Conservation (phyloP, 2,888 invertebrate genomes). For the Erebia palarica region DNA sequence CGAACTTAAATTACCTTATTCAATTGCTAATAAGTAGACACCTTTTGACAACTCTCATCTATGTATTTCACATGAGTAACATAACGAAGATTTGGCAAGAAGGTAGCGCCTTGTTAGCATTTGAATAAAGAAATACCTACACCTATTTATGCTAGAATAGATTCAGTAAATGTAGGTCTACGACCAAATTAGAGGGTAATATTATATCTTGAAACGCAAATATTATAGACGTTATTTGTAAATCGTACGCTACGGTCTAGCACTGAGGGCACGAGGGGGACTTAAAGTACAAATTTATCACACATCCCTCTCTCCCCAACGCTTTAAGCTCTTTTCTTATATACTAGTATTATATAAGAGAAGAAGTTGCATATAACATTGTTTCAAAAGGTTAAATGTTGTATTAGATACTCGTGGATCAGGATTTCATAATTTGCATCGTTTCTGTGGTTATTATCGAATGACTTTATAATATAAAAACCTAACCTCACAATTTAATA, state of each 20-base stretch:
- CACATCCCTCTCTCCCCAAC: slow-evolving; percentile 58
- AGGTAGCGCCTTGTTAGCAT: too few relatives aligned
- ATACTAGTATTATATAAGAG: slow-evolving; percentile 64
- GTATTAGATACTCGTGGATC: slow-evolving; percentile 58
- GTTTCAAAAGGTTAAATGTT: slow-evolving; percentile 63
- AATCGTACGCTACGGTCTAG: slow-evolving; percentile 56
- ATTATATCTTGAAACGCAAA: slow-evolving; percentile 69
- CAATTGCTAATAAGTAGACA: too few relatives aligned
- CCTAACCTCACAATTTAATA: slow-evolving; percentile 49
- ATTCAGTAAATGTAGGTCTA: slow-evolving; percentile 69
- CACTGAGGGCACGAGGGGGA: slow-evolving; percentile 59
- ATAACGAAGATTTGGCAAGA: too few relatives aligned
- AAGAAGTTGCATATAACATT: slow-evolving; percentile 57
- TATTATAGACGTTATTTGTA: slow-evolving; percentile 57
- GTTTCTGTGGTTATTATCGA: slow-evolving; percentile 41
- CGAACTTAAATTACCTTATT: slow-evolving; percentile 27
- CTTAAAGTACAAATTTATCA: slow-evolving; percentile 80
- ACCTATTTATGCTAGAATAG: slow-evolving; percentile 74
- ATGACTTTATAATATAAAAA: slow-evolving; percentile 49
- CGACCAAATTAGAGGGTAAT: slow-evolving; percentile 74
- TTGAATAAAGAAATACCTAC: slow-evolving; percentile 37
- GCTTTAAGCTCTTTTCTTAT: slow-evolving; percentile 71
- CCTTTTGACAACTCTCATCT: too few relatives aligned
- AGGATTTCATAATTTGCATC: slow-evolving; percentile 41
- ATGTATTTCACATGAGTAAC: too few relatives aligned